These are phyloP conservation scores for Ageneiosus marmoratus DNA, from an alignment of 2,113 vertebrate genomes.

Conservation along the genomic window DNA sequence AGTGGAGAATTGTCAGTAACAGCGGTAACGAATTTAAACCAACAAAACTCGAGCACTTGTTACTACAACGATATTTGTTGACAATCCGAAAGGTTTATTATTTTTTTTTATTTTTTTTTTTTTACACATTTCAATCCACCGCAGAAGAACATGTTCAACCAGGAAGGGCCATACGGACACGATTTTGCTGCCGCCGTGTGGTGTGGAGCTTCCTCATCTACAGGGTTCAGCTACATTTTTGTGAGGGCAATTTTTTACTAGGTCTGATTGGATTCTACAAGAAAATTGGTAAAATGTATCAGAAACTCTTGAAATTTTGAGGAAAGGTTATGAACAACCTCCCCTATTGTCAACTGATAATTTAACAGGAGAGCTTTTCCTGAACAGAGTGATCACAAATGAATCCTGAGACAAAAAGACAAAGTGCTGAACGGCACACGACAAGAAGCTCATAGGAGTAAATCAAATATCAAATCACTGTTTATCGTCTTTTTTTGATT, in stretches of 20 bases:
- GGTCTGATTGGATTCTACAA: no score
- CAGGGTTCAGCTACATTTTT: background rate
- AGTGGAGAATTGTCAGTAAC: background rate
- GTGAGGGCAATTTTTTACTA: background rate
- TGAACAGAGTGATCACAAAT: no score
- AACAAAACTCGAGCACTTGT: background rate
- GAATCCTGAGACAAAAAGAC: no score
- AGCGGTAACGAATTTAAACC: background rate
- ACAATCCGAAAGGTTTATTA: conserved; percentile 26
- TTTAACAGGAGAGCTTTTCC: no score
- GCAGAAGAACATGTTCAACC: conserved; percentile 34
- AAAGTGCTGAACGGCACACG: no score
- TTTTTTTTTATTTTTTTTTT: conserved; percentile 10
- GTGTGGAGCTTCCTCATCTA: conserved; percentile 13
- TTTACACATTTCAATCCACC: conserved; percentile 24
- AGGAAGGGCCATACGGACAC: background rate
- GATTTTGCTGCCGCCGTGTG: conserved; percentile 6
- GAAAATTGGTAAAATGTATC: no score
- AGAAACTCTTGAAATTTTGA: no score
- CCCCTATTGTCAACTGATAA: no score
- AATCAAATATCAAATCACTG: no score
- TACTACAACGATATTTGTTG: conserved; percentile 32
- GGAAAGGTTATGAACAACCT: no score
- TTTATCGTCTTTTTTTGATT: no score
- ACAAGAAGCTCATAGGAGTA: no score